phyloP scores from a whole-genome alignment of 2,113 vertebrate genomes.

The Myotis yumanensis region DNA sequence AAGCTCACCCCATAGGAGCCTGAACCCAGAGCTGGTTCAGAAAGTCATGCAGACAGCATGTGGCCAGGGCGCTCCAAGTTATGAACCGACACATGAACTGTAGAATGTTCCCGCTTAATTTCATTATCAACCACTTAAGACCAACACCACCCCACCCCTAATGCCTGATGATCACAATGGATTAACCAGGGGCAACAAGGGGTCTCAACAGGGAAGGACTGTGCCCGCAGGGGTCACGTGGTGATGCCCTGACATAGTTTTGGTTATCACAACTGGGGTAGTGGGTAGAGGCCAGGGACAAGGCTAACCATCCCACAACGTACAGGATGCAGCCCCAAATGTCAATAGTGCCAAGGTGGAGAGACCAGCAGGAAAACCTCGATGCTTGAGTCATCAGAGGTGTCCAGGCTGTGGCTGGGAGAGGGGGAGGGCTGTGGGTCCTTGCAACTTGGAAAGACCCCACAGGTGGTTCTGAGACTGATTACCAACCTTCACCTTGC shows the following conservation, averaged over 20 bases:
- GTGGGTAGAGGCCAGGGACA: not conserved
- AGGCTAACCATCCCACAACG: accelerated
- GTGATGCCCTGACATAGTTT: not conserved
- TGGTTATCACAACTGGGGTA: not conserved
- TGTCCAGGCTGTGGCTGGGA: accelerated
- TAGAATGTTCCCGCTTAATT: not conserved
- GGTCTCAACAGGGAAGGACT: not conserved
- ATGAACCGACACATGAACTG: not conserved
- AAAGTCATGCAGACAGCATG: not conserved
- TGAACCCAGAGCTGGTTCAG: not conserved
- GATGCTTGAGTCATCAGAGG: not conserved
- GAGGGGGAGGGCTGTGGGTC: accelerated
- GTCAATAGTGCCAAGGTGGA: not conserved
- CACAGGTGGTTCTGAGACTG: too few species aligned
- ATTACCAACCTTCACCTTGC: too few species aligned
- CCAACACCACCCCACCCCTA: not conserved
- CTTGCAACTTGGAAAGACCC: too few species aligned
- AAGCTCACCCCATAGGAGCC: accelerated
- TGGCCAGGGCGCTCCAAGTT: accelerated
- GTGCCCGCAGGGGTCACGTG: too few species aligned
- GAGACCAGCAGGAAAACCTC: not conserved
- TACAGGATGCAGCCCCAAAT: too few species aligned
- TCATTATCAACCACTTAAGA: not conserved
- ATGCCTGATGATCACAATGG: not conserved
- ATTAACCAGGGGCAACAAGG: not conserved